A percentile compares a stretch with the other conserved stretches of the same genome.
These are phyloP conservation scores for Morinoia aosen DNA, from an alignment of 2,888 invertebrate genomes.

Conservation along the genomic window DNA sequence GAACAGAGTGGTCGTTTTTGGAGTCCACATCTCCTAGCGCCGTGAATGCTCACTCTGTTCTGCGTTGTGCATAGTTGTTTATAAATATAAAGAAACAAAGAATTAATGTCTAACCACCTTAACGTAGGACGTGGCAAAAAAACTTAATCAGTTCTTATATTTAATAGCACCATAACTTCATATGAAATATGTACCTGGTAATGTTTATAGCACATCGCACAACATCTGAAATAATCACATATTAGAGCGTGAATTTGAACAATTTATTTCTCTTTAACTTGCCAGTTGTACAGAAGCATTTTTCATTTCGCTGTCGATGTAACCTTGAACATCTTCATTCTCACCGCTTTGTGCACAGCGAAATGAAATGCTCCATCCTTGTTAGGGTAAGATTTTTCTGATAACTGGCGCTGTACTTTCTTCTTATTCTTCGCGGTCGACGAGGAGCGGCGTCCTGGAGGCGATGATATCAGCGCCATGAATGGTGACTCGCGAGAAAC, in stretches of 20 bases:
- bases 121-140: no score
- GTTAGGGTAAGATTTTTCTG: constrained; percentile 35
- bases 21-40: no score
- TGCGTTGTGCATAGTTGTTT: no score
- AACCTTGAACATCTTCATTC: not conserved
- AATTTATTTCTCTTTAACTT: not conserved
- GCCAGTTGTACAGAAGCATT: not conserved
- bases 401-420: not conserved
- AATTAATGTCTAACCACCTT: no score
- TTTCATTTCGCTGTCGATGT: not conserved
- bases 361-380: not conserved
- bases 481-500: constrained; percentile 35
- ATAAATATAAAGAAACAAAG: no score
- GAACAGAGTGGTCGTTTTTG: no score
- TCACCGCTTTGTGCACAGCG: not conserved
- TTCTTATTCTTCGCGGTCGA: not conserved
- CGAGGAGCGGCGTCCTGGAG: not conserved
- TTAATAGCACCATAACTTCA: not conserved
- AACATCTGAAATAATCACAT: not conserved
- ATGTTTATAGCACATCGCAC: not conserved
- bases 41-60: no score
- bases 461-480: constrained; percentile 16
- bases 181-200: not conserved
- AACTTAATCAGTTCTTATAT: no score
- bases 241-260: not conserved